A percentile compares a stretch with the other conserved stretches of the same genome.
Conservation (phyloP, 2,113 vertebrate species). For the Oceanites oceanicus region DNA sequence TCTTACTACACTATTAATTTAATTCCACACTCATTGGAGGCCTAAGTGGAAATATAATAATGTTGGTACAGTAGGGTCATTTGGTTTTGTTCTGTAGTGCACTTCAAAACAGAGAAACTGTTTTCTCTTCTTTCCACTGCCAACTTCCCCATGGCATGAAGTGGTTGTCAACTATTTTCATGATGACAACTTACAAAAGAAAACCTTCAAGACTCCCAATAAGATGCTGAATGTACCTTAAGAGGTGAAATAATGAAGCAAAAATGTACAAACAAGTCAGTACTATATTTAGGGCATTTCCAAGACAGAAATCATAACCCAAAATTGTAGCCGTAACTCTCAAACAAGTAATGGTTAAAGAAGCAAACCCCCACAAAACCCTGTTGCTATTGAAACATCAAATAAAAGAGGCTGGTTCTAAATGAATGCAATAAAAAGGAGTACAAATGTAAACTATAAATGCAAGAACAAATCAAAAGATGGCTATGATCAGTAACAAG, state of each 20-base stretch:
- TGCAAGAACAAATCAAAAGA: background rate
- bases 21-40: background rate
- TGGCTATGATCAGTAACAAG: background rate
- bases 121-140: background rate
- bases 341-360: background rate
- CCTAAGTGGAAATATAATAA: background rate
- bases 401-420: background rate
- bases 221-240: background rate
- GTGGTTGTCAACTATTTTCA: background rate
- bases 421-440: background rate
- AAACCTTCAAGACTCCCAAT: background rate
- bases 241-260: background rate
- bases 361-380: fast-evolving
- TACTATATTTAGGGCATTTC: background rate
- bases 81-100: background rate
- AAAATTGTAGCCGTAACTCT: background rate
- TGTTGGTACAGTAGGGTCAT: background rate
- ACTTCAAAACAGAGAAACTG: background rate
- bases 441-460: background rate
- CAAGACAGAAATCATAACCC: background rate
- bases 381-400: background rate
- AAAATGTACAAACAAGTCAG: background rate
- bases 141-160: background rate
- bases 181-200: background rate
- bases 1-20: background rate